A percentile compares a stretch with the other conserved stretches of the same genome.
phyloP scores from a whole-genome alignment of 2,888 invertebrate genomes.

The Pherbina coryleti region DNA sequence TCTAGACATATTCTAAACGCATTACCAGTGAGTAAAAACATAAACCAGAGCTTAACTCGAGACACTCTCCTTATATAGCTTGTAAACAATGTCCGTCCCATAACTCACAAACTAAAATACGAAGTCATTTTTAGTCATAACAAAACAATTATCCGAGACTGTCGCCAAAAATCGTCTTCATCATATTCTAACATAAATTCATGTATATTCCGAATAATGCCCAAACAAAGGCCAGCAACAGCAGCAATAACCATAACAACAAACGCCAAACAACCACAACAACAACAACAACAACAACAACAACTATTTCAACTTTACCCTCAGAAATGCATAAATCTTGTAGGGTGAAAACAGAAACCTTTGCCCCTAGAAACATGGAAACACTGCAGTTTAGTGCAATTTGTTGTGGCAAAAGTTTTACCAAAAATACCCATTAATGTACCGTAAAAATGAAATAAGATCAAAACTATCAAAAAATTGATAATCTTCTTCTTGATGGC shows the following conservation, averaged over 20 bases:
- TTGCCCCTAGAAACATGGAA: background rate
- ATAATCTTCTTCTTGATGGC: background rate
- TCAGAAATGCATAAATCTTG: background rate
- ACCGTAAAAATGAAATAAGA: background rate
- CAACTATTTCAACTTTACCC: conserved; percentile 4
- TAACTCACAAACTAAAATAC: background rate
- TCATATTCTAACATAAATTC: too few species aligned
- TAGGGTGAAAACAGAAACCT: background rate
- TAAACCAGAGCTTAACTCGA: too few species aligned
- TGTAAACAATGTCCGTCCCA: background rate
- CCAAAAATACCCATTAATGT: conserved; percentile 5
- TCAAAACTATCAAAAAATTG: background rate
- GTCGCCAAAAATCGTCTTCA: background rate
- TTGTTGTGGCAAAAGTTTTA: conserved; percentile 6
- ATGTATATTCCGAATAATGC: background rate
- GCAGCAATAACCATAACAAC: background rate
- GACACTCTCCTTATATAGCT: too few species aligned
- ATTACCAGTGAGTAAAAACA: too few species aligned
- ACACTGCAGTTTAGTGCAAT: background rate
- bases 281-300: background rate
- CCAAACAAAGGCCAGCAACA: background rate
- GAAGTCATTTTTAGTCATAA: background rate
- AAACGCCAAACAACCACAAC: background rate
- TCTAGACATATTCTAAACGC: too few species aligned
- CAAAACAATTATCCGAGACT: background rate